phyloP scores from a whole-genome alignment of 2,888 invertebrate genomes.

The Ethmia dodecea region DNA sequence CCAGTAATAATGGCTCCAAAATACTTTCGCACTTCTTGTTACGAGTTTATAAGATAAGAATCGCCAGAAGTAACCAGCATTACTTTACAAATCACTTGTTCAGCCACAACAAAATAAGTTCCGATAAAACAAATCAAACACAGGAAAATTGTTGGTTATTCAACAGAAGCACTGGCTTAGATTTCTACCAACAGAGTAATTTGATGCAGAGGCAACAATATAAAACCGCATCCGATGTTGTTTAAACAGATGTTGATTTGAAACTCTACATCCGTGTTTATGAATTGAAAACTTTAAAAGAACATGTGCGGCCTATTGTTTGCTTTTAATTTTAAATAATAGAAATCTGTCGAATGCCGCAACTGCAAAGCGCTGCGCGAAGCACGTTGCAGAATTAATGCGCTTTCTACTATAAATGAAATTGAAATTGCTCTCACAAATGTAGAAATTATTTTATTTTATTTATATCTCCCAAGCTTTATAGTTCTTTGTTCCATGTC shows the following conservation, averaged over 20 bases:
- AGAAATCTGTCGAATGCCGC: neutral
- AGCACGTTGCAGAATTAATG: no score
- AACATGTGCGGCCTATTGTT: constrained; percentile 11
- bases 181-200: constrained; percentile 53
- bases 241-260: constrained; percentile 46
- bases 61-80: no score
- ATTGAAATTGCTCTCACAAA: no score
- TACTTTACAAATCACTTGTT: no score
- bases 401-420: no score
- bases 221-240: constrained; percentile 46
- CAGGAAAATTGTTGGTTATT: constrained; percentile 38
- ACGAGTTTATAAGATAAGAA: no score
- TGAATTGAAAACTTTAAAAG: constrained; percentile 11
- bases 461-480: no score
- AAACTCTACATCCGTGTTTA: constrained; percentile 29
- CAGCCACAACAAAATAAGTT: constrained; percentile 28
- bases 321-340: constrained; percentile 13
- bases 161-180: constrained; percentile 40
- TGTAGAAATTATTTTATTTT: no score
- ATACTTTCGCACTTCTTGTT: no score
- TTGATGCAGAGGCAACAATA: constrained; percentile 48
- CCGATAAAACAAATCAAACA: constrained; percentile 32
- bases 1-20: no score
- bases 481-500: no score
- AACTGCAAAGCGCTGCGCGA: neutral